phyloP scores from a whole-genome alignment of 2,797 vertebrate genomes.

The Falco berigora region DNA sequence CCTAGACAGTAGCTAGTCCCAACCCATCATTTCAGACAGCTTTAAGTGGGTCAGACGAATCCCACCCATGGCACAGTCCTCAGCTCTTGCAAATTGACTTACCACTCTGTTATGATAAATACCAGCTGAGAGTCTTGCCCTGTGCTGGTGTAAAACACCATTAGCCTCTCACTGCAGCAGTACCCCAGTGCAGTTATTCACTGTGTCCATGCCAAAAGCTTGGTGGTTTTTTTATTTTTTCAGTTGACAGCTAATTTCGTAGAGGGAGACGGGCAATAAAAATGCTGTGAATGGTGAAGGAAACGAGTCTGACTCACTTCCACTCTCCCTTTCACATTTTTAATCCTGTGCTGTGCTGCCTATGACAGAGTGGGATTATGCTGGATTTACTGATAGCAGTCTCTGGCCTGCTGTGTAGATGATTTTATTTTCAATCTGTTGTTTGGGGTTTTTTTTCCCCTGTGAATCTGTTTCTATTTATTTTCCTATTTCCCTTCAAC shows the following conservation, averaged over 20 bases:
- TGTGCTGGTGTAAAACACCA: not conserved
- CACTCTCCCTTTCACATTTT: conserved; percentile 46
- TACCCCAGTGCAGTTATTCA: not conserved
- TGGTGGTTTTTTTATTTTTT: not conserved
- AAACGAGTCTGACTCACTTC: conserved; percentile 55
- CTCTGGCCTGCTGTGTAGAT: not conserved
- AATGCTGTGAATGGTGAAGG: conserved; percentile 29
- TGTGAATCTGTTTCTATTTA: not conserved
- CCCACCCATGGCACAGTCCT: not conserved
- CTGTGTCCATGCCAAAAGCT: not conserved
- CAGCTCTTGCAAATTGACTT: not conserved
- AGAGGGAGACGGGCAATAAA: conserved; percentile 33
- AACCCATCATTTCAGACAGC: not conserved
- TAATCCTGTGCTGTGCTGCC: conserved; percentile 20
- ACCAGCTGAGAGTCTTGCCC: not conserved
- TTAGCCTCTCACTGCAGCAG: not conserved
- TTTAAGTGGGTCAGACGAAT: not conserved
- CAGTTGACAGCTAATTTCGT: not conserved
- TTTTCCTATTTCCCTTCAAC: conserved; percentile 13
- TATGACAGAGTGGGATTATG: conserved; percentile 20
- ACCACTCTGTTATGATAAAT: not conserved
- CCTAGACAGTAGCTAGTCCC: not conserved
- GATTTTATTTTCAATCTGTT: not conserved
- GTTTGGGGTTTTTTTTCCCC: no score
- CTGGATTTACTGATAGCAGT: conserved; percentile 15